Base-by-base conservation (phyloP, 2,797 vertebrate species). In the Sibirionetta formosa region DNA sequence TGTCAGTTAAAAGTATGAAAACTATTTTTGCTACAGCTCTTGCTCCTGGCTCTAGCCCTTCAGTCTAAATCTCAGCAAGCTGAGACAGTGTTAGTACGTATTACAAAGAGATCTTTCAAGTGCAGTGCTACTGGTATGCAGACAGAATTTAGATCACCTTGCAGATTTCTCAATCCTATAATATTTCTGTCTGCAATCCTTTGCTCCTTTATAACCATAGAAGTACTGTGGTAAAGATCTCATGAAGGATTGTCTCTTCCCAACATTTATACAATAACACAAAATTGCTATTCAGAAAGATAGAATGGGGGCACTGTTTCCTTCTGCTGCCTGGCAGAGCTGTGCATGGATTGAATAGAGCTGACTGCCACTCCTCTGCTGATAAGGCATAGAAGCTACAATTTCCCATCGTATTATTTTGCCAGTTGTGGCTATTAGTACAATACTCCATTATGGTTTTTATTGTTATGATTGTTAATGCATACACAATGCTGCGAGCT, bases 281-380 rank as follows among this genome's bases (percentile, higher is more conserved):
- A 91, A 12, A 27, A 11, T 79, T 86, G 69, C 82, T 85, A 71
- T 88, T 95, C 46, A 81, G 66, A 66, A 72, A 72, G 82, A 72
- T 36, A 94, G 79, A 93, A 95, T 90, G 58, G 46, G 53, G 56
- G 80, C 65, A 72, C 57, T 75, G 82, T 91, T 95, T 89, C 27
- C 66, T 72, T 68, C 80, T 93, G 85, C 71, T 87, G 42, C 70
- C 57, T 81, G 91, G 69, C 91, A 81, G 91, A 91, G 63, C 66
- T 77, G 35, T 72, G 46, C 42, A 27, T 72, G 82, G 23, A 33
- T 38, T 79, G 65, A 88, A 70, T 79, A 66, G 70, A 88, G 58
- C 58, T 40, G 51, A 16, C 68, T 84, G 87, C 58, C 5, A 12
- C 42, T 94, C 58, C 48, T 86, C 58, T 84, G 46, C 87, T 82